Conservation (phyloP, 2,113 vertebrate species). For the Symphodus melops region DNA sequence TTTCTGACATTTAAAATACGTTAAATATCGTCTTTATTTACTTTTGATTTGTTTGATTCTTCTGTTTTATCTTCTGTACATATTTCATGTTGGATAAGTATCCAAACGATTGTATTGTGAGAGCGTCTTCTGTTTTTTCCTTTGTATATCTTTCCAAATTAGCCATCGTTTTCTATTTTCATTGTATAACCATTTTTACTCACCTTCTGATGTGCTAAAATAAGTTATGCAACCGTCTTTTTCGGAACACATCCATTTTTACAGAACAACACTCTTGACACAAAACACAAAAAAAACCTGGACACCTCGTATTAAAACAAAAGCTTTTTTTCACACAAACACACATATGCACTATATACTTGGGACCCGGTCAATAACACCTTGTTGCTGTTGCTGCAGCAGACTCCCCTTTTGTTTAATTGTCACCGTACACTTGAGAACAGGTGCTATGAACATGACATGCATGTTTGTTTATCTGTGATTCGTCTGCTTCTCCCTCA, state of each 20-base stretch:
- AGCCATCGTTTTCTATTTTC: not conserved
- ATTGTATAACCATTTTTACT: not conserved
- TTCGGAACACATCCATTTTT: not conserved
- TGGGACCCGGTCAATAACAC: no score
- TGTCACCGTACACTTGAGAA: not conserved
- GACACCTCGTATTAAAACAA: not conserved
- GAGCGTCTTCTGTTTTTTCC: not conserved
- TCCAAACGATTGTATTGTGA: not conserved
- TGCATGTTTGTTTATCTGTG: conserved; percentile 13
- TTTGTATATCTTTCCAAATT: not conserved
- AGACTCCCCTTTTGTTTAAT: conserved; percentile 3
- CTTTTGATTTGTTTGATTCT: not conserved
- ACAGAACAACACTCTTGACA: not conserved
- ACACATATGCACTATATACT: not conserved
- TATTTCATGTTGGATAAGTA: not conserved
- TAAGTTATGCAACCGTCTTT: conserved; percentile 9
- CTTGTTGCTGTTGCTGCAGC: not conserved
- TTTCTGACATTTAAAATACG: no score
- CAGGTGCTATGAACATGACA: conserved; percentile 2
- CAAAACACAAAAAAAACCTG: not conserved
- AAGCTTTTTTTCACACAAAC: not conserved
- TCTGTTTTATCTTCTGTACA: not conserved
- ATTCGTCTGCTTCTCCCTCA: not conserved
- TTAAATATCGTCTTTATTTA: no score
- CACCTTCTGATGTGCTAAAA: not conserved